These are phyloP conservation scores for Anodontia alba DNA, from an alignment of 2,888 invertebrate species.

Conservation along the genomic window DNA sequence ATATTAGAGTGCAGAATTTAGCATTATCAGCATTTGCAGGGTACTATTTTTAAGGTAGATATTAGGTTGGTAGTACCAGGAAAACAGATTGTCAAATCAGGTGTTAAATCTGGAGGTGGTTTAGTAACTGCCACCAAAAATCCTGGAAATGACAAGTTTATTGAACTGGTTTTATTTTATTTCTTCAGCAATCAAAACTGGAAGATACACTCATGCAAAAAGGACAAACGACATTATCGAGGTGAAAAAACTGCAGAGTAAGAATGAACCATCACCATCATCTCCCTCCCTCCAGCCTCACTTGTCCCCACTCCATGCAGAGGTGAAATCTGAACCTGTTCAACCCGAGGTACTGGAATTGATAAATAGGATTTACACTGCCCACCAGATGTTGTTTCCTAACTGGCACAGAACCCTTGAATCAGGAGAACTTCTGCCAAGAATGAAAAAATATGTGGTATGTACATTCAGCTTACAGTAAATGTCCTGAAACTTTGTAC, in stretches of 20 bases:
- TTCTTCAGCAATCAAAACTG: constrained; percentile 82
- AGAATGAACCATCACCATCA: neutral
- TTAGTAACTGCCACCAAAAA: no score
- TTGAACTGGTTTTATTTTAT: no score
- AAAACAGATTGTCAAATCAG: no score
- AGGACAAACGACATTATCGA: constrained; percentile 81
- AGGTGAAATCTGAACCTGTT: neutral
- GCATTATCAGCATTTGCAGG: no score
- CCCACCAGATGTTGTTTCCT: constrained; percentile 51
- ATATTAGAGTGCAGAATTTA: no score
- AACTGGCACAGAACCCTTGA: constrained; percentile 40
- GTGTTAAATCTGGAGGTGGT: no score
- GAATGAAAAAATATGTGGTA: constrained; percentile 47
- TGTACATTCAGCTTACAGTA: constrained; percentile 7
- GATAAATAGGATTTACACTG: constrained; percentile 39
- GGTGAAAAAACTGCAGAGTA: constrained; percentile 72
- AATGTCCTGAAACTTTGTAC: no score
- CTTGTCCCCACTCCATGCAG: neutral
- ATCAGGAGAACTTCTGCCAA: constrained; percentile 29
- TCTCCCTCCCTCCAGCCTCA: neutral
- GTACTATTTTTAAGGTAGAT: no score
- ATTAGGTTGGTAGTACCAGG: no score
- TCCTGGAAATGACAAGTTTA: no score
- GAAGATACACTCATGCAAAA: constrained; percentile 82
- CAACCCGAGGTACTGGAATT: constrained; percentile 20